Evolutionary conservation across 1,140 invertebrate species (phyloP), one percentile per base, ranked within the genome.

Genomic region (Radopholus similis): DNA sequence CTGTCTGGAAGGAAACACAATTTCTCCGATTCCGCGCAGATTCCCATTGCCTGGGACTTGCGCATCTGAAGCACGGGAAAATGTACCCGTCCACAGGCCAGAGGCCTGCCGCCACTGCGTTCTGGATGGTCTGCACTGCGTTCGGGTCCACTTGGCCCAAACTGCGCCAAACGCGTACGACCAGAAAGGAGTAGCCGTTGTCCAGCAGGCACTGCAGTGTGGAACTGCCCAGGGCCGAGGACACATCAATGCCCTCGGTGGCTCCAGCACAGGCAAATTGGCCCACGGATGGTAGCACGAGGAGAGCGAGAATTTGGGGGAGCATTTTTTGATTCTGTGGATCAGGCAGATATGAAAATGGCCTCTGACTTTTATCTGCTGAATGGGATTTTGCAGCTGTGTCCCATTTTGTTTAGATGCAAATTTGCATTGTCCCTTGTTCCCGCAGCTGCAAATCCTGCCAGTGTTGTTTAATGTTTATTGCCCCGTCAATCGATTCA

Each of bases 41-140:
- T 47, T 47, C 18, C 44, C 26, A 21, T 4, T 4, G 4, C 18
- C 6, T 47, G 26, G 18, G 13, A 54, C 35, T 23, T 54, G 4
- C 4, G 18, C n/a, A 54, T 54, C 35, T 54, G 35, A n/a, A 28
- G 35, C 66, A 68, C 26, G 66, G 66, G 49, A 68, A 68, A 34
- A 68, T 57, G 59, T 68, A 68, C 15, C 68, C 68, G 32, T 71
- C 68, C 11, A 71, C 68, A n/a, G 55, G 15, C 3, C 54, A 34
- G 40, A 51, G 53, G 3, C 69, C 69, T 21, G 68, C 69, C 32
- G 57, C 42, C 37, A 47, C 40, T 21, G 68, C 38, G 35, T 51
- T 47, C 34, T 71, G 69, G 21, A 71, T 71, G 28, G 70, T 66
- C 13, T 30, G 26, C 15, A 71, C 54, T 49, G 66, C 68, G 13